Evolutionary conservation across 2,888 invertebrate genomes (phyloP).

Genomic region (Pharmacophagus antenor): DNA sequence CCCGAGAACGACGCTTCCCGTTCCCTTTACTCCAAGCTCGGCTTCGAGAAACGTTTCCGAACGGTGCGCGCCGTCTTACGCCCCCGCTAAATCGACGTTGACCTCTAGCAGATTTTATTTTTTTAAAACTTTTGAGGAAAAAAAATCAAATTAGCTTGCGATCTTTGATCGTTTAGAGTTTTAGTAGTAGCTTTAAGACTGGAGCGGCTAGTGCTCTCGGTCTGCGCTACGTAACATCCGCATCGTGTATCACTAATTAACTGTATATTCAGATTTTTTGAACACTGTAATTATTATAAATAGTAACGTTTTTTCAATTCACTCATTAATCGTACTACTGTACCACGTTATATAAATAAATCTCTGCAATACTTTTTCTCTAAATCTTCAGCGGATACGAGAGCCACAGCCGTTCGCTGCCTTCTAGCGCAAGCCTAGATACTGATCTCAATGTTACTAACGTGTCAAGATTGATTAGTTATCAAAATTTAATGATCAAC

Average conservation of each 20-base stretch:
- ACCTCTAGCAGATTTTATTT: slow-evolving; percentile 80
- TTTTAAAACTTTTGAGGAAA: slow-evolving; percentile 79
- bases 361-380: slow-evolving; percentile 11
- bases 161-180: slow-evolving; percentile 76
- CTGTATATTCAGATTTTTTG: slow-evolving; percentile 1
- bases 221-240: slow-evolving; percentile 40
- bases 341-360: neutral
- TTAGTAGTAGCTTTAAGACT: slow-evolving; percentile 78
- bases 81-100: slow-evolving; percentile 71
- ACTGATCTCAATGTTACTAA: slow-evolving; percentile 63
- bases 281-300: slow-evolving; percentile 12
- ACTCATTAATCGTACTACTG: neutral
- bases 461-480: slow-evolving; percentile 49
- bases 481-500: slow-evolving; percentile 36
- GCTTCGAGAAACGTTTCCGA: slow-evolving; percentile 89
- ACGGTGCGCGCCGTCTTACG: slow-evolving; percentile 90
- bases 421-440: slow-evolving; percentile 61
- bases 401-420: slow-evolving; percentile 64
- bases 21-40: slow-evolving; percentile 90
- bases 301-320: slow-evolving; percentile 4
- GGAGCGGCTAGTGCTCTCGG: slow-evolving; percentile 71
- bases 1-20: slow-evolving; percentile 93
- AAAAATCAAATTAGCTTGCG: slow-evolving; percentile 76
- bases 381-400: slow-evolving; percentile 40
- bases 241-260: slow-evolving; percentile 17